These are phyloP conservation scores for Cyanoliseus patagonus DNA, from an alignment of 2,113 vertebrate genomes.

Conservation along the genomic window DNA sequence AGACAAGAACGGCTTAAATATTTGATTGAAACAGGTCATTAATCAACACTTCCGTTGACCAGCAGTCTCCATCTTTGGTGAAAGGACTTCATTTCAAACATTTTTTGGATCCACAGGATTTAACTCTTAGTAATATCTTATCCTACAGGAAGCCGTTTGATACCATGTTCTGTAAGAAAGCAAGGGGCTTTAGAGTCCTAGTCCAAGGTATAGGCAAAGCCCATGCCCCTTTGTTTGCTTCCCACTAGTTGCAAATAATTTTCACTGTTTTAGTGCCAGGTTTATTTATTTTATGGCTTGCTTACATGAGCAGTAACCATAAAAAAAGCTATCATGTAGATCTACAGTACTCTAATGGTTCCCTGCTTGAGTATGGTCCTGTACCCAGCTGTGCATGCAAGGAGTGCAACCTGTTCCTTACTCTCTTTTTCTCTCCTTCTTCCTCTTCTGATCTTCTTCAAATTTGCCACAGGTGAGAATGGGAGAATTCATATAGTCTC, in stretches of 20 bases:
- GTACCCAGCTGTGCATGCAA: fast-evolving
- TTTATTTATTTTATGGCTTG: not conserved
- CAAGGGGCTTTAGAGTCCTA: not conserved
- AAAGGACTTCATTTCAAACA: slow-evolving; percentile 7
- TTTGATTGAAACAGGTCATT: slow-evolving; percentile 44
- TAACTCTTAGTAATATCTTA: not conserved
- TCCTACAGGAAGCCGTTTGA: not conserved
- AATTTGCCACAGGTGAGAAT: not conserved
- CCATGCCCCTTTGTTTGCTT: not conserved
- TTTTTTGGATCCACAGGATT: not conserved
- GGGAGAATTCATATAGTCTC: not conserved
- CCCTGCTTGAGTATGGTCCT: not conserved
- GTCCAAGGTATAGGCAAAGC: not conserved
- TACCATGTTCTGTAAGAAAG: not conserved
- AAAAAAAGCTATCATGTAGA: not conserved
- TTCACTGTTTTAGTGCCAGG: not conserved
- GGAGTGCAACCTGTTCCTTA: not conserved
- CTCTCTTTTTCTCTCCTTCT: not conserved
- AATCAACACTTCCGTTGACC: not conserved
- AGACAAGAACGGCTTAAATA: slow-evolving; percentile 33
- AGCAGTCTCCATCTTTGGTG: not conserved
- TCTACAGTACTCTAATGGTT: not conserved
- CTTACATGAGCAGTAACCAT: not conserved
- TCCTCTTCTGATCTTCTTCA: not conserved
- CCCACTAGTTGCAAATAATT: not conserved